phyloP scores from a whole-genome alignment of 2,888 invertebrate species.

The Pimpla rufipes region DNA sequence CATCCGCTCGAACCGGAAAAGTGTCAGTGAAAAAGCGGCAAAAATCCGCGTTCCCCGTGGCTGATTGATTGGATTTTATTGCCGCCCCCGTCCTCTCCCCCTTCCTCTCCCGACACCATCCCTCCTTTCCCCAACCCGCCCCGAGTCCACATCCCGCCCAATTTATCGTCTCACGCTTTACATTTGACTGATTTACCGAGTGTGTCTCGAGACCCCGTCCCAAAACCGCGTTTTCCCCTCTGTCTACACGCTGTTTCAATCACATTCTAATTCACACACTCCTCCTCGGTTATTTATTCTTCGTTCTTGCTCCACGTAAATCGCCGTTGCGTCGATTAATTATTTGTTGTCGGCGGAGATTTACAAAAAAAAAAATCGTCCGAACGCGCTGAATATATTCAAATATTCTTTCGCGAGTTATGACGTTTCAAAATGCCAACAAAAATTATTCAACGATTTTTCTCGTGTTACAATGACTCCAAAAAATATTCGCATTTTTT shows the following conservation, averaged over 20 bases:
- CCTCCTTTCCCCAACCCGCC: background rate
- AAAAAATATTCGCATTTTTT: no score
- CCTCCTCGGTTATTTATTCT: slow-evolving; percentile 9
- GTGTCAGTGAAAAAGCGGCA: slow-evolving; percentile 72
- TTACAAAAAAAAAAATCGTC: background rate
- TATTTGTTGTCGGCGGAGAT: background rate
- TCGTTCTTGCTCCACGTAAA: background rate
- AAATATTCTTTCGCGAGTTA: no score
- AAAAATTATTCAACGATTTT: no score
- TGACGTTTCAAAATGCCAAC: no score
- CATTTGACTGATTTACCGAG: slow-evolving; percentile 71
- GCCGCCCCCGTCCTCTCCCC: no score
- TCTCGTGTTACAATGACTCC: no score
- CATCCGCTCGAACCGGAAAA: slow-evolving; percentile 57
- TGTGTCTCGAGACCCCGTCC: slow-evolving; percentile 47
- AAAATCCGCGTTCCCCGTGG: slow-evolving; percentile 64
- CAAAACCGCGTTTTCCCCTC: slow-evolving; percentile 24
- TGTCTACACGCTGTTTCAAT: slow-evolving; percentile 32
- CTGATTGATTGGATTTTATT: slow-evolving; percentile 82
- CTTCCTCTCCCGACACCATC: no score
- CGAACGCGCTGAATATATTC: no score
- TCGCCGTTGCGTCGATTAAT: background rate
- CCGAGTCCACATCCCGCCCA: slow-evolving; percentile 32
- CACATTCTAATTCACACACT: slow-evolving; percentile 37
- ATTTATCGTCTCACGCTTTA: slow-evolving; percentile 70